Percentiles rank a stretch among this genome's conserved stretches.
Conservation (phyloP, 2,113 vertebrate species). For the Chaetodon trifascialis region DNA sequence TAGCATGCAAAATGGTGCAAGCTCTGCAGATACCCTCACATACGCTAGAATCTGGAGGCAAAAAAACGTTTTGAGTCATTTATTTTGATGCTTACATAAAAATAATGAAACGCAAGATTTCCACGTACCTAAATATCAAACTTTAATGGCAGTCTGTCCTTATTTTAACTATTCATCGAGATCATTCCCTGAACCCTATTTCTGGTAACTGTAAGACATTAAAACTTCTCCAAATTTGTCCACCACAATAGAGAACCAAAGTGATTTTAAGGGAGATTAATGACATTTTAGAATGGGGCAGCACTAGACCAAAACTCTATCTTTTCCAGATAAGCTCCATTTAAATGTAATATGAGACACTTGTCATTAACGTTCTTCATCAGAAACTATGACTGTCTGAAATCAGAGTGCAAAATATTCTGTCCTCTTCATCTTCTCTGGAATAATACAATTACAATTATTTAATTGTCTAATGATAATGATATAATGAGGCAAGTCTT, state of each 20-base stretch:
- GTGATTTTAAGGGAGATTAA: not conserved
- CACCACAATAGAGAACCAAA: not conserved
- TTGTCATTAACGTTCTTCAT: not conserved
- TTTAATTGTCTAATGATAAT: constrained; percentile 29
- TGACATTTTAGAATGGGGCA: not conserved
- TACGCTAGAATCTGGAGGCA: not conserved
- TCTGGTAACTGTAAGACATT: not conserved
- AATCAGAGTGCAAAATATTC: constrained; percentile 2
- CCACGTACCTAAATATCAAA: no score
- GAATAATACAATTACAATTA: not conserved
- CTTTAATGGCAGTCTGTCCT: not conserved
- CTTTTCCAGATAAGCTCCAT: not conserved
- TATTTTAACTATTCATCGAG: not conserved
- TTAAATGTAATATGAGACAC: not conserved
- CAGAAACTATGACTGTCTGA: not conserved
- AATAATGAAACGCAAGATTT: not conserved
- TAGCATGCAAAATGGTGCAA: not conserved
- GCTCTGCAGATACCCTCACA: constrained; percentile 12
- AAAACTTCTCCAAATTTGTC: not conserved
- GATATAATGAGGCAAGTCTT: not conserved
- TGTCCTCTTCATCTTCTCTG: not conserved
- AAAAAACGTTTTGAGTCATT: not conserved
- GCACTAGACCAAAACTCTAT: constrained; percentile 1
- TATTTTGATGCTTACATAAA: not conserved
- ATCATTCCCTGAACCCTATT: not conserved